These are phyloP conservation scores for Phalanger gymnotis DNA, from an alignment of 2,797 vertebrate genomes.

Conservation along the genomic window DNA sequence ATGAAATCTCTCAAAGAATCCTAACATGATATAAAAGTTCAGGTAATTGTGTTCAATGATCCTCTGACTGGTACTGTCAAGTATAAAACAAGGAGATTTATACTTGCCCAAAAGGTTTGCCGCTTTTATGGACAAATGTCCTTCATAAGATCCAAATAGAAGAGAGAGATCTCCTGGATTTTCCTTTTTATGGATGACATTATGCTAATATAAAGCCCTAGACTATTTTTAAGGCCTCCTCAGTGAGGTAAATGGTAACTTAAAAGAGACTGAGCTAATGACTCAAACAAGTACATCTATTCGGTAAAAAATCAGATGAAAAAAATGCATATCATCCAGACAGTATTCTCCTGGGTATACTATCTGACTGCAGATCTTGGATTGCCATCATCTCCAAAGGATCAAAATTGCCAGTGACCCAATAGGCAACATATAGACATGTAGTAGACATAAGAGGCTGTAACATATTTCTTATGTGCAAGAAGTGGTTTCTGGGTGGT, in stretches of 20 bases:
- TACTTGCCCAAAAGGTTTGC: neutral
- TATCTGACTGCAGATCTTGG: neutral
- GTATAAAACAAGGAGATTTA: neutral
- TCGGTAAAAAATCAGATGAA: neutral
- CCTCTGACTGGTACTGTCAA: neutral
- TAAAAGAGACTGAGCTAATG: neutral
- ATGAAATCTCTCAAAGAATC: neutral
- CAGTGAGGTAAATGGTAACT: neutral
- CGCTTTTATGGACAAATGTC: neutral
- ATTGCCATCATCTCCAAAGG: neutral
- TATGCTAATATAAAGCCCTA: neutral
- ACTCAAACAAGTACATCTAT: neutral
- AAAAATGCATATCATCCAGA: neutral
- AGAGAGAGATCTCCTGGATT: neutral
- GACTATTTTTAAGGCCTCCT: neutral
- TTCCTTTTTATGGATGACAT: neutral
- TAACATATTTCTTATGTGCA: neutral
- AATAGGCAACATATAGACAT: neutral
- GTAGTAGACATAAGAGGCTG: neutral
- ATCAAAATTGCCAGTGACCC: neutral
- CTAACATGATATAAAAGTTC: neutral
- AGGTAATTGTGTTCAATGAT: neutral
- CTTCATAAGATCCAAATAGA: neutral
- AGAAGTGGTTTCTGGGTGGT: neutral
- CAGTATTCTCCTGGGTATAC: neutral